phyloP scores from a whole-genome alignment of 2,888 invertebrate species.

The Phalangium opilio region DNA sequence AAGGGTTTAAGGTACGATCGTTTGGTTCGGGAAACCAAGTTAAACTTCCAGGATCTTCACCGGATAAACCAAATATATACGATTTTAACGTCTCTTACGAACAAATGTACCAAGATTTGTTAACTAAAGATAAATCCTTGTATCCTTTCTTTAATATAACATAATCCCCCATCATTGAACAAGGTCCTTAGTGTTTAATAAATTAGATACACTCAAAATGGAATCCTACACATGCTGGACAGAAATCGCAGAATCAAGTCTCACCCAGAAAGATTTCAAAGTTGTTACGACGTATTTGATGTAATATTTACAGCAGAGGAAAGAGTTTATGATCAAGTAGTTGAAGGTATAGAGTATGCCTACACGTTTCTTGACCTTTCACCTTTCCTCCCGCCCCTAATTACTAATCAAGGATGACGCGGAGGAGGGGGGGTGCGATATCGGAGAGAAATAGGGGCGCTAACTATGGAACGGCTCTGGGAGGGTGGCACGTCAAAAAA shows the following conservation, averaged over 20 bases:
- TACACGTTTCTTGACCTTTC: too few species aligned
- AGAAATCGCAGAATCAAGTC: conserved; percentile 88
- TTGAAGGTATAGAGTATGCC: too few species aligned
- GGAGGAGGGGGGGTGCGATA: too few species aligned
- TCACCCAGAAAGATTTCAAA: conserved; percentile 87
- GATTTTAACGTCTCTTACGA: conserved; percentile 93
- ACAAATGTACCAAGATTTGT: conserved; percentile 82
- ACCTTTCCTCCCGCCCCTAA: too few species aligned
- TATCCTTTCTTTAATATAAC: conserved; percentile 39
- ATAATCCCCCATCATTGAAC: too few species aligned
- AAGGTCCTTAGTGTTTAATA: conserved; percentile 7
- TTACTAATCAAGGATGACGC: too few species aligned
- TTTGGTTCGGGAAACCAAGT: conserved; percentile 62
- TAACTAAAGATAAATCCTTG: conserved; percentile 77
- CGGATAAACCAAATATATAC: conserved; percentile 84
- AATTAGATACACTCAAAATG: conserved; percentile 83
- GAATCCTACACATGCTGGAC: conserved; percentile 93
- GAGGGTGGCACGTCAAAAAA: too few species aligned
- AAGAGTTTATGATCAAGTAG: conserved; percentile 93
- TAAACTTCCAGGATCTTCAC: conserved; percentile 85
- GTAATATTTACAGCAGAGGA: conserved; percentile 95
- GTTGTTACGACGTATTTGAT: conserved; percentile 74
- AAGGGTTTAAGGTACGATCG: conserved; percentile 86
- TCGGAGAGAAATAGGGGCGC: too few species aligned
- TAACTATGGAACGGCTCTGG: too few species aligned